Conservation (phyloP, 2,113 vertebrate species). For the Phylloscopus trochilus region DNA sequence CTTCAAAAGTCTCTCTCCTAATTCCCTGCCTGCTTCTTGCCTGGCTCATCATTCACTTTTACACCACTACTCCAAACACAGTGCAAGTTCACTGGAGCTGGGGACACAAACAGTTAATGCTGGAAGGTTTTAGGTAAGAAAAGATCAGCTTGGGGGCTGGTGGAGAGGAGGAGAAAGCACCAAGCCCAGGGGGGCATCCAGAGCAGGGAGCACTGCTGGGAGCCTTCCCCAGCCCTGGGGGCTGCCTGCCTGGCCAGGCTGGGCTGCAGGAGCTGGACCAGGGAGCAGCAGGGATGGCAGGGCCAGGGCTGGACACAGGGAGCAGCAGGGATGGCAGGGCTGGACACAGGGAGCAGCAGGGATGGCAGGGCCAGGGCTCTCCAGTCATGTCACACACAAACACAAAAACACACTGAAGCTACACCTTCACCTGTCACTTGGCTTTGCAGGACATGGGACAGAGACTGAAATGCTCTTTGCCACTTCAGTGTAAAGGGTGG, state of each 20-base stretch:
- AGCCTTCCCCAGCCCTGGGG: not conserved
- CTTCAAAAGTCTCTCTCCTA: not conserved
- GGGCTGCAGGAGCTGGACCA: not conserved
- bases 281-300: not conserved
- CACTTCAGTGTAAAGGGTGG: not conserved
- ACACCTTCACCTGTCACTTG: accelerated
- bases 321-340: no score
- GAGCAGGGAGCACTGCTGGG: not conserved
- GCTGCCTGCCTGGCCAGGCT: not conserved
- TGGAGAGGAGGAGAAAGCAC: not conserved
- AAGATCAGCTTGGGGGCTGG: not conserved
- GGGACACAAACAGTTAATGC: not conserved
- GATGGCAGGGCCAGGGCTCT: not conserved
- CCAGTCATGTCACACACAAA: accelerated
- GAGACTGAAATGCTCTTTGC: not conserved
- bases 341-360: not conserved
- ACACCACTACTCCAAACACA: not conserved
- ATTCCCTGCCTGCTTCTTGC: not conserved
- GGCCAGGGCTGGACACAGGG: no score
- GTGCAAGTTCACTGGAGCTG: not conserved
- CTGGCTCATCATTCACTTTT: not conserved
- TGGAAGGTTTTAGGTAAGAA: not conserved
- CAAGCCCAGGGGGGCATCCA: not conserved
- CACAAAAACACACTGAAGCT: not conserved
- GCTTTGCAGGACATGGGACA: accelerated